Base-by-base conservation (phyloP, 1,140 invertebrate genomes). In the Papilio helenus region DNA sequence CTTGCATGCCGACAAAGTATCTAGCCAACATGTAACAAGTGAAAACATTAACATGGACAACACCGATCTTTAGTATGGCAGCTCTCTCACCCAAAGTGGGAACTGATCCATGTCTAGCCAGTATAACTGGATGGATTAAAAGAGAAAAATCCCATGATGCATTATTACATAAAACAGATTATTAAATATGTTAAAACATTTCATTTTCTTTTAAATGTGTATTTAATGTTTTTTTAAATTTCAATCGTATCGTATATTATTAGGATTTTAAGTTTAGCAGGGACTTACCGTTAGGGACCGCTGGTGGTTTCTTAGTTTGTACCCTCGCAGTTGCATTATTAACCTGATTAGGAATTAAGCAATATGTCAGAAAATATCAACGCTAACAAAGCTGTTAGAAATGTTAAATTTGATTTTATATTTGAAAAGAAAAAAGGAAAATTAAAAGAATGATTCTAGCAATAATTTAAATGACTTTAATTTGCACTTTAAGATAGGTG, bases 271-370 rank as follows among this genome's bases (percentile, higher is more conserved):
- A 71, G 12, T 9, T 20, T 42, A 72, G 18, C 42, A 42, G 34
- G 20, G n/a, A 77, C 97, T 97, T 96, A 99, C 98, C 98, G 96
- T 98, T 98, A 88, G 98, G 98, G 93, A 99, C 96, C 90, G 98
- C 96, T 84, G 98, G 96, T 92, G 98, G 97, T 96, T 99, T 99
- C 97, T 99, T 99, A 91, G 98, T 99, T 97, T 99, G 98, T 94
- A 99, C 98, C 96, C 98, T 96, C 87, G 98, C 98, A 88, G 98
- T 99, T 85, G 98, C 98, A 96, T 99, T 99, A 96, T 99, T 99
- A 92, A 99, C 98, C 98, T 99, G 96, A 86, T 86, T 89, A 81
- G 82, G 85, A 86, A 89, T 82, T 86, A 89, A 92, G 89, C 51
- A 79, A 78, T 80, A 88, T 83, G 79, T 90, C 80, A 92, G 82